These are phyloP conservation scores for Papilio elwesi DNA, from an alignment of 2,888 invertebrate genomes.

Conservation along the genomic window DNA sequence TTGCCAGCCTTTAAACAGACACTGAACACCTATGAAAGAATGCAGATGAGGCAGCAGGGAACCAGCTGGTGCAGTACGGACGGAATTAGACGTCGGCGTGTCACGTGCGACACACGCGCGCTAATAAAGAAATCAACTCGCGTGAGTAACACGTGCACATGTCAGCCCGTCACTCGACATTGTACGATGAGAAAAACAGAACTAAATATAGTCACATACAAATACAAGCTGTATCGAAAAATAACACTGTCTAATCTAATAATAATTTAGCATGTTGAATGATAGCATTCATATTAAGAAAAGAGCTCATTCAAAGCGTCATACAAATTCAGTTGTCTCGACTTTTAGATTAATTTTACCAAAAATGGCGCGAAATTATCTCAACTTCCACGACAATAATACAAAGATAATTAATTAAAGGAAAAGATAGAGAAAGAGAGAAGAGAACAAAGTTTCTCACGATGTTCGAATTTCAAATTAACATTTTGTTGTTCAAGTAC, in stretches of 20 bases:
- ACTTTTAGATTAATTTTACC: no score
- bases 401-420: no score
- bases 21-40: conserved; percentile 4
- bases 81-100: conserved; percentile 25
- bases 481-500: not conserved
- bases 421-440: no score
- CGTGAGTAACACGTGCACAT: conserved; percentile 22
- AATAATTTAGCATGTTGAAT: no score
- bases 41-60: not conserved
- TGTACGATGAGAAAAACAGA: not conserved
- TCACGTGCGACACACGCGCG: conserved; percentile 26
- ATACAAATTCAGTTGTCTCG: no score
- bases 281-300: no score
- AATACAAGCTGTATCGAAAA: no score
- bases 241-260: no score
- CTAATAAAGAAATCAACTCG: conserved; percentile 27
- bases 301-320: no score
- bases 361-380: no score
- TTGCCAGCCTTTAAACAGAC: not conserved
- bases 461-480: not conserved
- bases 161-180: conserved; percentile 18
- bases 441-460: not conserved
- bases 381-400: no score
- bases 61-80: conserved; percentile 15
- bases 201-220: no score